Evolutionary conservation across 2,113 vertebrate genomes (phyloP).

Genomic region (Menidia beryllina): DNA sequence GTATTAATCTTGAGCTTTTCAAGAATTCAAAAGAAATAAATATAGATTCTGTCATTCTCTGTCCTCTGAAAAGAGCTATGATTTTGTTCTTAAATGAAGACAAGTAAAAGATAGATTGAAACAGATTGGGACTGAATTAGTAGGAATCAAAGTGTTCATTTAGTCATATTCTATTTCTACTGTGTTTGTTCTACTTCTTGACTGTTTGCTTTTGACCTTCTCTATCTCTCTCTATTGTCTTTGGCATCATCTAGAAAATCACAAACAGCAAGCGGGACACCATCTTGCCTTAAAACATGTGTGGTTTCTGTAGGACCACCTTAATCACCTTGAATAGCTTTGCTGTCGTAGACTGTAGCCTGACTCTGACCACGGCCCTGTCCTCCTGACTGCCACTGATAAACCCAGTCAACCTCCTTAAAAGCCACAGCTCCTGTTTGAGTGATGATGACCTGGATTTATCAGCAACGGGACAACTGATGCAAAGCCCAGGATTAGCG

Average conservation of each 20-base stretch:
- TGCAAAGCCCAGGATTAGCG: slow-evolving; percentile 1
- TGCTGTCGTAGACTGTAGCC: slow-evolving; percentile 10
- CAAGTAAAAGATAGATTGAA: no score
- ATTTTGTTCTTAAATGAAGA: slow-evolving; percentile 13
- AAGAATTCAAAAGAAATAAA: slow-evolving; percentile 27
- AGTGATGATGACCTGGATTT: slow-evolving; percentile 45
- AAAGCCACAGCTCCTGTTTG: slow-evolving; percentile 29
- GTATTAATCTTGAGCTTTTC: slow-evolving; percentile 3
- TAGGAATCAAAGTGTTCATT: background rate
- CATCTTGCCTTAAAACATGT: slow-evolving; percentile 36
- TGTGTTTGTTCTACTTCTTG: no score
- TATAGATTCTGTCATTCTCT: background rate
- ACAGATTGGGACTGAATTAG: background rate
- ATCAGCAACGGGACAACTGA: slow-evolving; percentile 20
- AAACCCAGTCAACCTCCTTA: slow-evolving; percentile 33
- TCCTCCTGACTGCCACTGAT: slow-evolving; percentile 43
- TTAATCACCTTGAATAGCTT: slow-evolving; percentile 22
- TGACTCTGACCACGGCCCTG: background rate
- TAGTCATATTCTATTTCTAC: no score
- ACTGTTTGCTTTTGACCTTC: background rate
- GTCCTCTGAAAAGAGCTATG: background rate
- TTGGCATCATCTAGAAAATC: background rate
- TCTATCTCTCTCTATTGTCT: background rate
- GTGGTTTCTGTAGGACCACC: slow-evolving; percentile 14
- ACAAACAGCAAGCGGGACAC: background rate